Base-by-base conservation (phyloP, 23 tunicate species). In the Clavelina lepadiformis region DNA sequence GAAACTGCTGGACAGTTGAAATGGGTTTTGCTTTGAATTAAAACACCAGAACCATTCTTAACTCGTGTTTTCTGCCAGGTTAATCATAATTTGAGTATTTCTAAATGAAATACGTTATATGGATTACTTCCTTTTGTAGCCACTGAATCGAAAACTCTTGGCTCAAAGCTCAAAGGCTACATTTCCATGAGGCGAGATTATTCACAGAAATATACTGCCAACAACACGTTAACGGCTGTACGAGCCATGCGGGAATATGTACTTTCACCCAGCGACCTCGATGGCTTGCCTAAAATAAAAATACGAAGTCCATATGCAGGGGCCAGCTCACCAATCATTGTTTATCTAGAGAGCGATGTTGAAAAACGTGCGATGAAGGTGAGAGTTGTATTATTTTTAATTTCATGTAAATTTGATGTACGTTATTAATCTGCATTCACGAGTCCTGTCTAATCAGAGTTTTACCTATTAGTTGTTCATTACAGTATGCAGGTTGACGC, bases 161-260 rank as follows among this genome's bases (percentile, higher is more conserved):
- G 74, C 1, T 37, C 73, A 29, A 82, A 73, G 23, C 35, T 82
- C 69, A 82, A 74, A 47, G 55, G 65, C 25, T 89, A 80, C 47
- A 89, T 89, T 5, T 62, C 55, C 11, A 75, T 70, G 64, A 67
- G 97, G 22, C 69, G 97, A 51, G 97, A 89, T 69, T 81, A 72
- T 59, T 49, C 89, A 0, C 69, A 89, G 58, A 81, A 81, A 50
- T 89, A 69, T 53, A 89, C 97, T 0, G 97, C 68, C 46, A 89
- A 89, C 63, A 89, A 89, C 69, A 89, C 89, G 2, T 75, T 89
- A 26, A 89, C 97, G 11, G 80, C 97, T 3, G 69, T 89, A 0
- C 86, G 79, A 1, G 97, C 97, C 0, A 89, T 89, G 97, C 80
- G 76, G 32, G 91, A 89, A 54, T 89, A 89, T 44, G 18, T 81